Evolutionary conservation across 2,888 invertebrate genomes (phyloP), one percentile per base, ranked within the genome.

Genomic region (Amphipyra tragopoginis): DNA sequence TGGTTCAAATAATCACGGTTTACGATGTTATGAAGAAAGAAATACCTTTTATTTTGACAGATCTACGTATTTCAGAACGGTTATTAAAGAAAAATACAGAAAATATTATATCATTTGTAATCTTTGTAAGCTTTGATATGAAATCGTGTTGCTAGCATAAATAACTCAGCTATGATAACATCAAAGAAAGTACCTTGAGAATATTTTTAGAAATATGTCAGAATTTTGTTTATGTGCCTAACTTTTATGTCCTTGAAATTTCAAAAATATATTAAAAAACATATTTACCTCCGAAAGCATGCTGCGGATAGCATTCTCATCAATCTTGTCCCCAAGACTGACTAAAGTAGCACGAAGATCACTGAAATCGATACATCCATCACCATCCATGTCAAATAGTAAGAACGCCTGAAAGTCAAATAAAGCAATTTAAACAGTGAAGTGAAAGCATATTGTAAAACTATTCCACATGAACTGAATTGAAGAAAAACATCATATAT

Each of bases 371-470:
- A 97, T 96, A 77, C 95, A 93, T 0, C 97, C 97, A 79, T 96
- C 96, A 26, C 96, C 95, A 73, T 97, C 95, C 83, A 96, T 87
- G 76, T 97, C 96, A 70, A 96, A 96, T 5, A 97, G 90, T 44
- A 96, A 89, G 81, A 97, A 97, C 1, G 96, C 96, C 96, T 96
- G 82, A 0, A 68, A 77, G 39, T 7, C 13, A 55, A 61, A 29
- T 1, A 51, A 34, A 14, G 2, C 0, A 43, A 70, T 34, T 48
- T 33, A 38, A 10, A 26, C 0, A 40, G 14, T 9, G 0, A 50
- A 2, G 10, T 14, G 7, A 26, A 15, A 6, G 9, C 11, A 66
- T 9, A 26, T 13, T 21, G n/a, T 52, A 47, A 48, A 42, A 53
- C n/a, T n/a, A 14, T 5, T 14, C 29, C 8, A 11, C 14, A 33